Conservation (phyloP, 1,140 invertebrate species). For the Hylyphantes graminicola region DNA sequence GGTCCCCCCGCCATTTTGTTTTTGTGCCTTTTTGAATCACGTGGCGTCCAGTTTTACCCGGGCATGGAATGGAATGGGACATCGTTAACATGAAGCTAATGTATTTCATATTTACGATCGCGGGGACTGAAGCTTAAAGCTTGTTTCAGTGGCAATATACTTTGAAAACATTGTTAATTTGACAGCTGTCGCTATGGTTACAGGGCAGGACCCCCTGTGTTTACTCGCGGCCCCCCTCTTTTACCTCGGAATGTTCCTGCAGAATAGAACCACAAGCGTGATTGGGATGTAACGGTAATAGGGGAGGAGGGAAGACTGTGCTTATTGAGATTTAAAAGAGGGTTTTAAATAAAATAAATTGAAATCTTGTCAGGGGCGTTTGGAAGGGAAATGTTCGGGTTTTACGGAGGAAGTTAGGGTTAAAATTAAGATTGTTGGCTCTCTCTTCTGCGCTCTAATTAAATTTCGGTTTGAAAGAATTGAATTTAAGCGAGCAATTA, state of each 20-base stretch:
- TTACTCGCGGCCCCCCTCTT: slow-evolving; percentile 31
- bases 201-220: slow-evolving; percentile 39
- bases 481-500: too few species aligned
- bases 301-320: too few species aligned
- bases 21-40: slow-evolving; percentile 28
- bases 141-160: slow-evolving; percentile 61
- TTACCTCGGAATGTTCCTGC: neutral
- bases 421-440: too few species aligned
- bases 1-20: slow-evolving; percentile 22
- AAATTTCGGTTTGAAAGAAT: too few species aligned
- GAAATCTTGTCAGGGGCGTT: too few species aligned
- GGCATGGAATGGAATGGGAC: slow-evolving; percentile 41
- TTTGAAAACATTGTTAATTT: slow-evolving; percentile 61
- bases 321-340: slow-evolving; percentile 35
- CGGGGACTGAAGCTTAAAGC: slow-evolving; percentile 46
- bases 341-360: too few species aligned
- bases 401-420: too few species aligned
- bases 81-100: slow-evolving; percentile 58
- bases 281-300: too few species aligned
- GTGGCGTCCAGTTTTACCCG: slow-evolving; percentile 49
- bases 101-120: slow-evolving; percentile 60
- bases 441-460: too few species aligned
- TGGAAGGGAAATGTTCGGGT: too few species aligned
- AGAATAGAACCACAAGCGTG: too few species aligned
- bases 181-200: slow-evolving; percentile 60